Conservation (phyloP, 1,140 invertebrate genomes). For the Sinonovacula constricta region DNA sequence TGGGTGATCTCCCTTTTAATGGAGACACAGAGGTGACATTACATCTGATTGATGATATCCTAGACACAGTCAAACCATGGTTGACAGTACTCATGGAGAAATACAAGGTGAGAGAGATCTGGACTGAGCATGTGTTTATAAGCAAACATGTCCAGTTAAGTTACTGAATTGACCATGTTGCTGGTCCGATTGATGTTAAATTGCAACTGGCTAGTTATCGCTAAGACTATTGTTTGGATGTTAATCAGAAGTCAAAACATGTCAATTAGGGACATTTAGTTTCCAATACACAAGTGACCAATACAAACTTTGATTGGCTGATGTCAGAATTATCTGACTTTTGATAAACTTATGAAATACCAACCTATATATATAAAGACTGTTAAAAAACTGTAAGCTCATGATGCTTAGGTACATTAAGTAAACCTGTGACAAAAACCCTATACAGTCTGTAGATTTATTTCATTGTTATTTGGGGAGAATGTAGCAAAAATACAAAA, state of each 20-base stretch:
- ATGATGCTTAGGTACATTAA: too few relatives aligned
- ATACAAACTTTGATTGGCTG: too few relatives aligned
- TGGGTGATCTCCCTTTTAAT: slow-evolving; percentile 87
- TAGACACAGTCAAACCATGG: slow-evolving; percentile 89
- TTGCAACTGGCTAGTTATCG: background rate
- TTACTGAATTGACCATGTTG: background rate
- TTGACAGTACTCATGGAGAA: slow-evolving; percentile 84
- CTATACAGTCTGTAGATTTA: too few relatives aligned
- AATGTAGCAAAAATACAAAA: too few relatives aligned
- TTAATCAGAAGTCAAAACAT: background rate
- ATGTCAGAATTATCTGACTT: too few relatives aligned
- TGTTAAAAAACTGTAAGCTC: too few relatives aligned
- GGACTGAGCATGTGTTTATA: too few relatives aligned
- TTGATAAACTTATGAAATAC: too few relatives aligned
- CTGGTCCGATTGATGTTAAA: background rate
- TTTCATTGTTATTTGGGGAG: too few relatives aligned
- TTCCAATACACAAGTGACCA: background rate
- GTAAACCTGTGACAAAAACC: too few relatives aligned
- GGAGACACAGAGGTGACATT: slow-evolving; percentile 80
- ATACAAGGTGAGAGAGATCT: slow-evolving; percentile 81
- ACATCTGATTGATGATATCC: slow-evolving; percentile 87
- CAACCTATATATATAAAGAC: too few relatives aligned
- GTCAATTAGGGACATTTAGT: background rate
- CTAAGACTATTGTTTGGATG: background rate
- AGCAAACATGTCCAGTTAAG: background rate